Percentiles rank a stretch among this genome's conserved stretches.
Evolutionary conservation across 2,797 vertebrate genomes (phyloP).

Genomic region (Taenioides sp.): DNA sequence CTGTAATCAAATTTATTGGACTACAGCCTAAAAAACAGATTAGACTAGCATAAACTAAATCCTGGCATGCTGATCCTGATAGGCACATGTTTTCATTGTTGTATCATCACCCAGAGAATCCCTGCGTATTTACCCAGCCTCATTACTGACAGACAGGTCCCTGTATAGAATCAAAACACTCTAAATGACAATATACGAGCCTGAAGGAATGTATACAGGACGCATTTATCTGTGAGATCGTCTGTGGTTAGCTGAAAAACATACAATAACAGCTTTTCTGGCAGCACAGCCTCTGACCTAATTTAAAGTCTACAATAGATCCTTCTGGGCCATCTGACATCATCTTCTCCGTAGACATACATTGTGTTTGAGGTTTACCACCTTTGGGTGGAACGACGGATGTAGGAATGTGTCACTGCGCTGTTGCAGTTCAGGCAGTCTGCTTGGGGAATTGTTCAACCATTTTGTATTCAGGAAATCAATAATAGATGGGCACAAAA

Average conservation of each 20-base stretch:
- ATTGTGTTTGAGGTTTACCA: constrained; percentile 16
- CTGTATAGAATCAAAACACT: constrained; percentile 3
- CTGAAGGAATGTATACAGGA: neutral
- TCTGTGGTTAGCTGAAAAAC: constrained; percentile 8
- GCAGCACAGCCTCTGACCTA: constrained; percentile 32
- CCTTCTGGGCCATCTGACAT: constrained; percentile 14
- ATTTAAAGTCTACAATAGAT: constrained; percentile 36
- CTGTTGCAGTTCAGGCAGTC: constrained; percentile 1
- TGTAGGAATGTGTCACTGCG: constrained; percentile 5
- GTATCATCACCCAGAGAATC: neutral
- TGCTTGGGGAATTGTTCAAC: neutral
- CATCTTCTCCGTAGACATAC: constrained; percentile 15
- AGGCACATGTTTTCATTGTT: neutral
- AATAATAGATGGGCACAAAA: constrained; percentile 8
- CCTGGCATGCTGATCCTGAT: neutral
- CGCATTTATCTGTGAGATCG: neutral
- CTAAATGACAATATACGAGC: constrained; percentile 1
- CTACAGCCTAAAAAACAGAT: too few relatives aligned
- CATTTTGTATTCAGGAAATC: neutral
- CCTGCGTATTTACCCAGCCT: too few relatives aligned
- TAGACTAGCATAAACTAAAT: too few relatives aligned
- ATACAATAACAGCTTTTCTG: constrained; percentile 4
- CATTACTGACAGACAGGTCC: constrained; percentile 3
- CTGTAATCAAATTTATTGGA: too few relatives aligned
- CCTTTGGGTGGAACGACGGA: neutral